Evolutionary conservation across 1,140 invertebrate genomes (phyloP), one percentile per base, ranked within the genome.

Genomic region (Manduca sexta): DNA sequence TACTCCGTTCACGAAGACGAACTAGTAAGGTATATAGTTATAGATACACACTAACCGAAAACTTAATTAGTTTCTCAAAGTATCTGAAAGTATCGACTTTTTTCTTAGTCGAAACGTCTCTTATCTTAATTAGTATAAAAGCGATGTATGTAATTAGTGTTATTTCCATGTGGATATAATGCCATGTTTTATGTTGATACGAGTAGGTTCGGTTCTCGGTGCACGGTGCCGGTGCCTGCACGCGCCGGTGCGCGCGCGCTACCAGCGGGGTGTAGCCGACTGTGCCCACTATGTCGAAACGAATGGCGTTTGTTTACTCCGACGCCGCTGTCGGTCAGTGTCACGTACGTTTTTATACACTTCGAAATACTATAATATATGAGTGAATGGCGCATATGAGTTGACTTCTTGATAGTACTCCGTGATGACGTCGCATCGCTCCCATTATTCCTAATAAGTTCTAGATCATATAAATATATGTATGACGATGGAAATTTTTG

Each of bases 401-500:
- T 26, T 26, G 4, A 8, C 21, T 10, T n/a, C n/a, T 17, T 40
- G 38, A 30, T 37, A 12, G n/a, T n/a, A 13, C 17, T 37, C 29
- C 45, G 39, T 29, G 35, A 40, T 38, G n/a, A 17, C 47, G 29
- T 60, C 52, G 44, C 53, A 45, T 52, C 42, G 40, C 60, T 62
- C 40, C n/a, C 46, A 68, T 60, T 71, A 69, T 69, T 72, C 68
- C 62, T 73, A 70, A 69, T 80, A 56, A 73, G 72, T 85, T 85
- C 81, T 85, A 85, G 81, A 83, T 85, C 81, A 85, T 85, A 85
- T 83, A 82, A 85, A 85, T 85, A 83, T 84, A 84, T 77, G 56
- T 74, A 53, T 46, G 31, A 61, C 59, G 52, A 49, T 49, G 47
- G 56, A 26, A 49, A 52, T 49, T 61, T 55, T 35, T 29, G 7